Evolutionary conservation across 2,888 invertebrate species (phyloP), one percentile per base, ranked within the genome.

Genomic region (Drosophila prolongata): DNA sequence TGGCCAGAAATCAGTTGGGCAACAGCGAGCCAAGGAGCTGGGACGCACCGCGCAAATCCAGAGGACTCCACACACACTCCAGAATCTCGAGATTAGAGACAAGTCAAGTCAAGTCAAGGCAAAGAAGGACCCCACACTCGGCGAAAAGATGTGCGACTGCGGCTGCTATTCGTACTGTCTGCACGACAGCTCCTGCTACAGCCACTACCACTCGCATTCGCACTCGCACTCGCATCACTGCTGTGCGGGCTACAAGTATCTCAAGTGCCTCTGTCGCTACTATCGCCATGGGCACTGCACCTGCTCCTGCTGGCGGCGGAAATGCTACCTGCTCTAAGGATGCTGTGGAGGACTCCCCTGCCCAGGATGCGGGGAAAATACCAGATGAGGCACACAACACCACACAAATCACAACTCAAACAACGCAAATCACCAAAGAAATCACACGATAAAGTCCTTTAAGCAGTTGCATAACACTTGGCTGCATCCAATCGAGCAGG

Each of bases 391-490:
- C 68, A 78, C 76, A 70, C 70, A 52, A 27, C 47, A 55, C 75
- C 47, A 49, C 73, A 62, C 74, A 60, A 86, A 79, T 80, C 87
- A 83, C 78, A 71, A 76, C 65, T 76, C 79, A 82, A 85, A 78
- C 80, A 80, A 75, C 80, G 75, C 76, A 86, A 77, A 80, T 56
- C 66, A 80, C 46, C 50, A 71, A 70, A 58, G 74, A 78, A 65
- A 70, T 69, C 73, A 87, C 78, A 87, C 76, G 83, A 83, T 83
- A 87, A 83, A 83, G 83, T 83, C 83, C 83, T 83, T 83, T 84
- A 83, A 81, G 82, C 81, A 87, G 83, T 83, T 83, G 82, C 83
- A 83, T 83, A 83, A 83, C 83, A 87, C 82, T 85, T 85, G 82
- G 87, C 82, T 83, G 82, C 87, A 83, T 81, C 87, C 70, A 38